These are phyloP conservation scores for Pissodes strobi DNA, from an alignment of 1,140 invertebrate genomes.

Conservation along the genomic window DNA sequence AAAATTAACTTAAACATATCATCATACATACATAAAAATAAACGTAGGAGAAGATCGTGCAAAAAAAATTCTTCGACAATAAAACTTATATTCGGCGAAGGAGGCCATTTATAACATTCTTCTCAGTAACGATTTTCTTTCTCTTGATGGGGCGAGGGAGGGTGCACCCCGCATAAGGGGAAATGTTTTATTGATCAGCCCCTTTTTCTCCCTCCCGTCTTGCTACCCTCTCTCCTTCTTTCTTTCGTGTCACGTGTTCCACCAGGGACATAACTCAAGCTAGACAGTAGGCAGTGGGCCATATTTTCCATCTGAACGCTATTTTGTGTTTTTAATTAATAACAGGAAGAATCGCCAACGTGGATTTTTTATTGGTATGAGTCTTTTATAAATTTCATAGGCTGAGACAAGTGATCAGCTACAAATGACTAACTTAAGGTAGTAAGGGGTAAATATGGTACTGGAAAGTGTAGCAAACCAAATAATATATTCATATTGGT, in stretches of 20 bases:
- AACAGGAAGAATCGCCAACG: slow-evolving; percentile 33
- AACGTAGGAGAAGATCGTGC: too few species aligned
- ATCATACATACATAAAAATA: too few species aligned
- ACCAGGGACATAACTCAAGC: slow-evolving; percentile 49
- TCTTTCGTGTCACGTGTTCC: slow-evolving; percentile 49
- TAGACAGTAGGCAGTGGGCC: slow-evolving; percentile 43
- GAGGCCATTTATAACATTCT: slow-evolving; percentile 48
- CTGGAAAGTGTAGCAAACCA: too few species aligned
- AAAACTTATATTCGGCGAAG: slow-evolving; percentile 30
- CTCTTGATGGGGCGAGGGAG: slow-evolving; percentile 37
- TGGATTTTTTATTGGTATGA: slow-evolving; percentile 12
- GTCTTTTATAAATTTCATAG: neutral
- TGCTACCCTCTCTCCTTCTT: slow-evolving; percentile 33
- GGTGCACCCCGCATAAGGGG: slow-evolving; percentile 40
- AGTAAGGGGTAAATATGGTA: neutral
- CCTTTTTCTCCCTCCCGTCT: slow-evolving; percentile 38
- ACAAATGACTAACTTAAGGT: too few species aligned
- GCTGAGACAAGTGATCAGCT: too few species aligned
- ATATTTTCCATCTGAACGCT: slow-evolving; percentile 22
- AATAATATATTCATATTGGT: too few species aligned
- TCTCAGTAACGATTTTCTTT: slow-evolving; percentile 54
- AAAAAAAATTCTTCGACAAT: slow-evolving; percentile 7
- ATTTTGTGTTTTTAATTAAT: slow-evolving; percentile 42
- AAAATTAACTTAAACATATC: too few species aligned
- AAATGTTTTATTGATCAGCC: slow-evolving; percentile 55